Evolutionary conservation across 2,888 invertebrate species (phyloP).

Genomic region (Drosophila melanosoma): DNA sequence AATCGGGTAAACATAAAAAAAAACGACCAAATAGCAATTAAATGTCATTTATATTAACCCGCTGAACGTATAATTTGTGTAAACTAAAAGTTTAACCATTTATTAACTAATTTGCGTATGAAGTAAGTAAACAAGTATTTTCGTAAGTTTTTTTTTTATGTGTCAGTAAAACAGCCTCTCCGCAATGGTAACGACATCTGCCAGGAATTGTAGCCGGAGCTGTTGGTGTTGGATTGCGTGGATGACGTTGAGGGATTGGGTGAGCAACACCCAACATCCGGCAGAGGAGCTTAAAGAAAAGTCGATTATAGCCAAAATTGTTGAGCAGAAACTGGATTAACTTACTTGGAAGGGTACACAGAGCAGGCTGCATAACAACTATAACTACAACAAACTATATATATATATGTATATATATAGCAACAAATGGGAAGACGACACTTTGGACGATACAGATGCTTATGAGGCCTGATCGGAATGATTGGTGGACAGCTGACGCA

Average conservation of each 20-base stretch:
- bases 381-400: slow-evolving; percentile 46
- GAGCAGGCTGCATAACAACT: slow-evolving; percentile 23
- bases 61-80: slow-evolving; percentile 60
- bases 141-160: slow-evolving; percentile 38
- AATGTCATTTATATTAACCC: slow-evolving; percentile 65
- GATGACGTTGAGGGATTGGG: slow-evolving; percentile 51
- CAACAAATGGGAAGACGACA: slow-evolving; percentile 58
- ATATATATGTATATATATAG: slow-evolving; percentile 26
- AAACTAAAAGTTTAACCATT: slow-evolving; percentile 65
- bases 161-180: slow-evolving; percentile 44
- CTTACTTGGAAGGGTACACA: slow-evolving; percentile 27
- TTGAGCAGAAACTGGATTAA: background rate
- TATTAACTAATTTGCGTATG: slow-evolving; percentile 69
- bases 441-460: slow-evolving; percentile 46
- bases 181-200: slow-evolving; percentile 64
- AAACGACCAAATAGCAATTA: slow-evolving; percentile 49
- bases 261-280: slow-evolving; percentile 32
- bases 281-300: slow-evolving; percentile 30
- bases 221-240: slow-evolving; percentile 52
- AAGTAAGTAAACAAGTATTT: slow-evolving; percentile 36
- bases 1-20: slow-evolving; percentile 33
- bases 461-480: slow-evolving; percentile 82
- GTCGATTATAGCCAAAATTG: background rate
- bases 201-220: slow-evolving; percentile 61
- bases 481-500: slow-evolving; percentile 84